Evolutionary conservation across 1,140 invertebrate species (phyloP), one percentile per base, ranked within the genome.

Genomic region (Nixonia krombeini): DNA sequence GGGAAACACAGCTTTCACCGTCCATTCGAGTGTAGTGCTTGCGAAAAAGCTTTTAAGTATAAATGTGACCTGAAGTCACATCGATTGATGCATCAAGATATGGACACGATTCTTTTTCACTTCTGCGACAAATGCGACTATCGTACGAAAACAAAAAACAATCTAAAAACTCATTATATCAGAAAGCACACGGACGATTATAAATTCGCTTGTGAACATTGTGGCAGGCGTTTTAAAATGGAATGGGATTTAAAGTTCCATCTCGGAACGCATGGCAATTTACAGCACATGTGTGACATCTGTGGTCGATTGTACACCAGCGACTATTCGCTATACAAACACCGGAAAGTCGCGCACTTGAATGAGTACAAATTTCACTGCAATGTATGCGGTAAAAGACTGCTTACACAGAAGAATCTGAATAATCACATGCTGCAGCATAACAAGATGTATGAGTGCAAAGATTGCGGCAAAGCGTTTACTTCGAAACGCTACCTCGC

Each of bases 381-480:
- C 44, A 72, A 78, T 0, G 13, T 86, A 0, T 88, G 86, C 45
- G 62, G 72, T 0, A 79, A 81, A 33, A 71, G 77, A 4, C 79
- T 87, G 21, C 72, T 81, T 35, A 87, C 84, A 8, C 83, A 85
- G 38, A 78, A 81, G 2, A 86, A 85, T 58, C 46, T 87, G 0
- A 77, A 85, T 16, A 78, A 82, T 7, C 86, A 87, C 28, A 82
- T 86, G 80, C 82, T 82, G 33, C 70, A 78, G 0, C 85, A 87
- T 57, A 83, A 74, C 42, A 80, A 78, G 0, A 78, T 68, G 29
- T 94, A 93, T 71, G 64, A 66, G 7, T 95, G 93, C 73, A 91
- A 92, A 50, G 78, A 89, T 2, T 95, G 93, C 72, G 86, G 86
- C 6, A 94, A 94, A 74, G 88, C 87, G 0, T 94, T 87, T 78